Conservation (phyloP, 2,113 vertebrate genomes). For the Uria aalge region DNA sequence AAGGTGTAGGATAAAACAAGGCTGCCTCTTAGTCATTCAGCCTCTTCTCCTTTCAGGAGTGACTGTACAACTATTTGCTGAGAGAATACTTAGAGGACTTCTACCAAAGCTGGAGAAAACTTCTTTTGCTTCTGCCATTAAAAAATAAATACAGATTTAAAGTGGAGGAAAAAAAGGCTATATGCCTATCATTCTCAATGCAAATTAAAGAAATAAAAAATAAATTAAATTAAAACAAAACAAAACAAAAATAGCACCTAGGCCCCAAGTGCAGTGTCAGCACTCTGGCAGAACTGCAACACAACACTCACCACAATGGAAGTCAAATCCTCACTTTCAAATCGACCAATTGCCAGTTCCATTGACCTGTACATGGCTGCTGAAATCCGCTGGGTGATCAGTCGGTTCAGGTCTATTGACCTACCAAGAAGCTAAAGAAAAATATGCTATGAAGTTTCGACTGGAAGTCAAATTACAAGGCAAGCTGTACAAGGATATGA, state of each 20-base stretch:
- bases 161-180: background rate
- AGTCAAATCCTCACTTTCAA: slow-evolving; percentile 89
- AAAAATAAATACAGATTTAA: background rate
- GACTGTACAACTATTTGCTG: background rate
- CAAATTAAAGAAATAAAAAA: background rate
- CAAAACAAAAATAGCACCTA: background rate
- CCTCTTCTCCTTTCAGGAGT: background rate
- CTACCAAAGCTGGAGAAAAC: background rate
- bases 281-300: background rate
- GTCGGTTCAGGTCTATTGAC: slow-evolving; percentile 86
- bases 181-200: background rate
- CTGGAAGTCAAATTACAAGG: background rate
- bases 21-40: background rate
- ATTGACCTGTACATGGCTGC: slow-evolving; percentile 85
- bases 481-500: background rate
- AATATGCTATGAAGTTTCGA: background rate
- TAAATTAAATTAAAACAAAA: background rate
- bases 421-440: slow-evolving; percentile 82
- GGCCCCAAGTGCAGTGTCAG: background rate
- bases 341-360: slow-evolving; percentile 85
- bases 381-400: slow-evolving; percentile 87
- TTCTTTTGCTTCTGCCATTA: background rate
- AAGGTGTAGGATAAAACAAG: background rate
- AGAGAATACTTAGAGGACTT: background rate
- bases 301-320: slow-evolving; percentile 82